Percentiles rank a stretch among this genome's conserved stretches.
phyloP scores from a whole-genome alignment of 2,888 invertebrate genomes.

The Automeris io region DNA sequence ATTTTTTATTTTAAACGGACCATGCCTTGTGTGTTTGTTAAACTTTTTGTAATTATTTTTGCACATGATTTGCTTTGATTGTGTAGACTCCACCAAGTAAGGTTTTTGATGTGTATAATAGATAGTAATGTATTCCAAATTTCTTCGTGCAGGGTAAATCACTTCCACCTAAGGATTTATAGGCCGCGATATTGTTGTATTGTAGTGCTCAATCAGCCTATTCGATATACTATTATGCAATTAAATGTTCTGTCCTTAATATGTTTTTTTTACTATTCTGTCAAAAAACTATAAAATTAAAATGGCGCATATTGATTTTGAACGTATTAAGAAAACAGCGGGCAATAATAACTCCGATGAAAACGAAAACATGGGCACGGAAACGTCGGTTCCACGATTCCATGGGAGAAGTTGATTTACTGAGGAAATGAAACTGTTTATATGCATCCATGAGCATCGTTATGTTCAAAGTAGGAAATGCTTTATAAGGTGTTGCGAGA shows the following conservation, averaged over 20 bases:
- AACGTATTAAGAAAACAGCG: too few relatives aligned
- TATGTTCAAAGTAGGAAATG: too few relatives aligned
- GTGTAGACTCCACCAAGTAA: conserved; percentile 32
- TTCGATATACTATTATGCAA: conserved; percentile 36
- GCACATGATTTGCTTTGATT: conserved; percentile 28
- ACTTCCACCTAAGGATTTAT: conserved; percentile 28
- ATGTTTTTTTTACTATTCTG: conserved; percentile 18
- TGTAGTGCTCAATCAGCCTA: conserved; percentile 43
- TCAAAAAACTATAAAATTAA: too few relatives aligned
- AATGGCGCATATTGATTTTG: too few relatives aligned
- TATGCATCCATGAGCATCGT: too few relatives aligned
- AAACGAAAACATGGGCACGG: too few relatives aligned
- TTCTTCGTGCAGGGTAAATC: conserved; percentile 70
- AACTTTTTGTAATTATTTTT: conserved; percentile 4
- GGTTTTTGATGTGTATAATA: conserved; percentile 2
- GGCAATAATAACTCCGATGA: too few relatives aligned
- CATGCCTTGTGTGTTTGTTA: conserved; percentile 13
- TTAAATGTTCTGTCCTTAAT: conserved; percentile 35
- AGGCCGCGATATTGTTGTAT: conserved; percentile 33
- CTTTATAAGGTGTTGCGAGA: too few relatives aligned
- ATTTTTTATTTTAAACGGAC: conserved; percentile 15
- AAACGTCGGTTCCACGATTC: too few relatives aligned
- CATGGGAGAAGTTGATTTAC: too few relatives aligned
- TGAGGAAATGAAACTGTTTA: too few relatives aligned
- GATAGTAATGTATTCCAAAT: conserved; percentile 39